A percentile compares a stretch with the other conserved stretches of the same genome.
phyloP scores from a whole-genome alignment of 2,888 invertebrate species.

The Mesorhabditis spiculigera region DNA sequence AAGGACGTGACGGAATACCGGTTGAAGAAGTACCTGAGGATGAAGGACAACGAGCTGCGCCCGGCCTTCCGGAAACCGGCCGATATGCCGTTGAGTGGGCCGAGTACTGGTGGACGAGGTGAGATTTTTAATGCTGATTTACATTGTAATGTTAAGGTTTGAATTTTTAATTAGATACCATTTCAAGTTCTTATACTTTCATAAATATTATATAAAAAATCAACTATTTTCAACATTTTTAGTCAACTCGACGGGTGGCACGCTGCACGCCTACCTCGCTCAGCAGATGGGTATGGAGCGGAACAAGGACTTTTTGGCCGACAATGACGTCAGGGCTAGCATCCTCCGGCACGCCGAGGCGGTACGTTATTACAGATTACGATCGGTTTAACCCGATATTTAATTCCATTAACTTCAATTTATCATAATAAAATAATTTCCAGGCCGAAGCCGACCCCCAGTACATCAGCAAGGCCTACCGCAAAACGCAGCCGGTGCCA shows the following conservation, averaged over 20 bases:
- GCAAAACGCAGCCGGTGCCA: conserved; percentile 51
- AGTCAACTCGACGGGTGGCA: conserved; percentile 72
- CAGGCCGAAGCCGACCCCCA: conserved; percentile 51
- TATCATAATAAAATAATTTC: conserved; percentile 6
- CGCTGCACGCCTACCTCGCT: conserved; percentile 90
- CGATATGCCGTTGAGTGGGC: conserved; percentile 65
- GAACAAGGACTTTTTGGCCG: conserved; percentile 50
- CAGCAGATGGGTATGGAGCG: conserved; percentile 78
- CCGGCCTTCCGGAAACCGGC: conserved; percentile 63
- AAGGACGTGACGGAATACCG: conserved; percentile 50
- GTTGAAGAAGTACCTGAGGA: conserved; percentile 48
- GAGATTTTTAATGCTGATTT: conserved; percentile 5
- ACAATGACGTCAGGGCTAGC: conserved; percentile 52
- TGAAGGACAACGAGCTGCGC: conserved; percentile 57
- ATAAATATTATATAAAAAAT: too few species aligned
- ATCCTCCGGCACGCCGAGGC: conserved; percentile 57
- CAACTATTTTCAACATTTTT: too few species aligned
- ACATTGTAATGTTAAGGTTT: not conserved
- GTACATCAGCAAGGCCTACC: conserved; percentile 53
- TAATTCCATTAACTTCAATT: not conserved
- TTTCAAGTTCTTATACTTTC: conserved; percentile 19
- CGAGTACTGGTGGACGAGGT: conserved; percentile 58
- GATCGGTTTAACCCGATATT: not conserved
- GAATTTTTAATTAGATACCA: not conserved
- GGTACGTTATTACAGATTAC: conserved; percentile 18